Evolutionary conservation across 2,888 invertebrate genomes (phyloP), one percentile per base, ranked within the genome.

Genomic region (Pandemis heparana): DNA sequence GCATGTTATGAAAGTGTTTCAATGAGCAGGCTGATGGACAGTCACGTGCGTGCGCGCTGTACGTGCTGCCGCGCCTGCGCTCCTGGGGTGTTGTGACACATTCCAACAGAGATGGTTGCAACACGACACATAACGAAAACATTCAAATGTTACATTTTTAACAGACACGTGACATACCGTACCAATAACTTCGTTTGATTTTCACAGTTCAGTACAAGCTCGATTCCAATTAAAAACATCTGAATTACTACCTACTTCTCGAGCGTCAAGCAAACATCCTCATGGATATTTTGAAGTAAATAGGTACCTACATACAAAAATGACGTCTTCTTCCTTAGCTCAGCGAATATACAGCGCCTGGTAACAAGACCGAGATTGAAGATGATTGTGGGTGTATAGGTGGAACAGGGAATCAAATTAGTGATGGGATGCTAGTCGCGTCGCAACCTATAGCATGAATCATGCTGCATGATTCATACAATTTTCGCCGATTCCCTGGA

Each of bases 101-200:
- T 74, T 61, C 60, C 43, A 69, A 53, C 66, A 48, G 74, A 74
- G 70, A 71, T 67, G 71, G 70, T 71, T 74, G 71, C 71, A 70
- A 70, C 70, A 74, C 74, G 69, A 73, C 63, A 73, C 65, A 53
- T 67, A 74, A 71, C 74, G 65, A 71, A 70, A 74, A 74, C 74
- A 74, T 70, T 70, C 69, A 65, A 59, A 65, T 61, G 61, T 74
- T 70, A 41, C 65, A 69, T 69, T 68, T 70, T 74, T 38, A 59
- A 69, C 38, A 10, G 53, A 60, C 74, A 74, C 65, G 74, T 74
- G 74, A 74, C 61, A 32, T 32, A 32, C 23, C 23, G 23, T 7
- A 67, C 14, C 23, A 46, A 23, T 9, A 43, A 23, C 46, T 23
- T 32, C 7, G 32, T 63, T 14, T 4, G 18, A 12, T 23, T 56